A percentile compares a stretch with the other conserved stretches of the same genome.
Conservation (phyloP, 1,140 invertebrate genomes). For the Babylonia areolata region DNA sequence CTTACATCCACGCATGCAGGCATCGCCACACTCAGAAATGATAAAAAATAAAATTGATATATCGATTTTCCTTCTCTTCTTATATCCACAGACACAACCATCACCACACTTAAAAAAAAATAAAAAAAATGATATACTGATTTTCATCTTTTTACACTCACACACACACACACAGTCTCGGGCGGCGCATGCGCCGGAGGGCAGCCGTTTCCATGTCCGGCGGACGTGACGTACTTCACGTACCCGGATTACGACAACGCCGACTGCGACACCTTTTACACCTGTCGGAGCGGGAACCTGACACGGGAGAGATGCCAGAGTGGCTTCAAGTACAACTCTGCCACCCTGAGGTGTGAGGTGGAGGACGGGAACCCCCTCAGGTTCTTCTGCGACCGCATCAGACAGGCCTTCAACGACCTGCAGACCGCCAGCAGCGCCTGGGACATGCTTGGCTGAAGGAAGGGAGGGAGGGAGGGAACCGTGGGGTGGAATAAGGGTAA, state of each 20-base stretch:
- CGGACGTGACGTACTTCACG: conserved; percentile 1
- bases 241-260: conserved; percentile 15
- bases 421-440: background rate
- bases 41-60: too few species aligned
- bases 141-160: too few species aligned
- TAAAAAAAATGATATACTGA: too few species aligned
- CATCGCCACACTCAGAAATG: too few species aligned
- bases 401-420: background rate
- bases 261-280: background rate
- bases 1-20: too few species aligned
- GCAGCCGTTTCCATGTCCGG: background rate
- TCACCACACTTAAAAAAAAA: too few species aligned
- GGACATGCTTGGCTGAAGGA: too few species aligned
- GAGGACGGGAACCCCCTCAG: background rate
- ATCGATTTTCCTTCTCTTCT: too few species aligned
- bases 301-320: background rate
- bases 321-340: background rate
- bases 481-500: too few species aligned
- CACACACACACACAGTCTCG: too few species aligned
- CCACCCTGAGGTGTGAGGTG: background rate
- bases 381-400: background rate
- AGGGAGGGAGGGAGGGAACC: too few species aligned
- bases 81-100: too few species aligned
- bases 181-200: background rate
- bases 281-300: background rate